Evolutionary conservation across 2,888 invertebrate genomes (phyloP).

Genomic region (Campoletis raptor): DNA sequence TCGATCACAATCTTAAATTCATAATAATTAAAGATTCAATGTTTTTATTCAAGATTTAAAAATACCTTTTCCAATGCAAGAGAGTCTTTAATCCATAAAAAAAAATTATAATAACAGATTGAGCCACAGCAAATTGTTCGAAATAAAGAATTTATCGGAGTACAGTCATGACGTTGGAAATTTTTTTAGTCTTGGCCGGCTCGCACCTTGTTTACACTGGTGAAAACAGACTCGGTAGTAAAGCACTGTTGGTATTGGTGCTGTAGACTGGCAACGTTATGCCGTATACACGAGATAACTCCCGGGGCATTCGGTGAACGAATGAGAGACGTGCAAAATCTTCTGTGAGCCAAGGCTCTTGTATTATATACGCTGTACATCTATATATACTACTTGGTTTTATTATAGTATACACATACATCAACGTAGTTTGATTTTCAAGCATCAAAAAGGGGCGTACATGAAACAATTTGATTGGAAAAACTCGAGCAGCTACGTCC

Average conservation of each 20-base stretch:
- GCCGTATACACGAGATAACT: constrained; percentile 64
- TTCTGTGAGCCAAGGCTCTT: constrained; percentile 40
- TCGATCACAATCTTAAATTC: background rate
- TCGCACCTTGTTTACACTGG: constrained; percentile 65
- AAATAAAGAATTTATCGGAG: constrained; percentile 1
- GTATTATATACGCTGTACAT: background rate
- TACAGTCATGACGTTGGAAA: constrained; percentile 19
- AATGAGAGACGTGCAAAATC: constrained; percentile 57
- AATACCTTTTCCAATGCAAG: background rate
- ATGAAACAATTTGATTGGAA: background rate
- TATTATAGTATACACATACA: constrained; percentile 47
- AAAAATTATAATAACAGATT: background rate
- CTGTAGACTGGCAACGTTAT: constrained; percentile 14
- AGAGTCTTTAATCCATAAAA: background rate
- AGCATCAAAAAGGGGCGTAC: constrained; percentile 9
- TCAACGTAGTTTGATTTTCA: background rate
- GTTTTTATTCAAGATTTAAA: background rate
- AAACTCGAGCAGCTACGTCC: background rate
- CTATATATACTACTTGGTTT: constrained; percentile 43
- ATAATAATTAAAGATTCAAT: background rate
- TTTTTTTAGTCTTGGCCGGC: constrained; percentile 53
- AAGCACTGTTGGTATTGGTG: constrained; percentile 4
- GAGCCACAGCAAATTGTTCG: background rate
- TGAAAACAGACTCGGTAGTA: constrained; percentile 27
- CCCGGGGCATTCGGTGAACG: constrained; percentile 58